Base-by-base conservation (phyloP, 2,888 invertebrate species). In the Dysmachus trigonus region DNA sequence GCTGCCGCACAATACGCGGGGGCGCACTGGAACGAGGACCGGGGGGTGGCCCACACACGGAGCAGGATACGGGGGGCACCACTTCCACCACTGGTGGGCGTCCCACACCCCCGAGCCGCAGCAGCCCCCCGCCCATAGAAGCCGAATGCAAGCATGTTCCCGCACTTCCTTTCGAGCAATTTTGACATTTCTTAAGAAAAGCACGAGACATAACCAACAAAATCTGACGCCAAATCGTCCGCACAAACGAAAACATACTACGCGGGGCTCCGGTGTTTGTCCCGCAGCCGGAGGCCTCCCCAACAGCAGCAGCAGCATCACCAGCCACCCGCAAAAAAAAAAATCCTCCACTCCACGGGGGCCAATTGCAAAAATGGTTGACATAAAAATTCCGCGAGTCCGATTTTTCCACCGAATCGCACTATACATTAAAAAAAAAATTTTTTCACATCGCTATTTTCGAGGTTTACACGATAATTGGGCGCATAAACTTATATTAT, bases 141-240 rank as follows among this genome's bases (percentile, higher is more conserved):
- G 15, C 62, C 15, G 79, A 27, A 5, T 51, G 18, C 71, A 33
- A 27, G 81, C 27, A 47, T 81, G 47, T 77, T 71, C 71, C 38
- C 53, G 62, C 62, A 62, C 76, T 53, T 77, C 85, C 77, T 85
- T 85, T 85, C 85, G 85, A 79, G 85, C 85, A 85, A 62, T 86
- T 87, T 86, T 87, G 87, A 87, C 87, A 86, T 87, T 87, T 87
- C 87, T 87, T 85, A 86, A 83, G 83, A 83, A 72, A 83, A 72
- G 83, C 83, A 83, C 72, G 71, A 72, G 83, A 72, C 83, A 83
- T 83, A 83, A 83, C 83, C 83, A 83, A 83, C 71, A 83, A 83
- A n/a, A 35, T 71, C 30, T 13, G 72, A 47, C 82, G 82, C 72
- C 47, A 62, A 35, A 41, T 27, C 22, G 41, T 10, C 72, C 81